These are phyloP conservation scores for Proctacanthus coquilletti DNA, from an alignment of 1,140 invertebrate species.

Conservation along the genomic window DNA sequence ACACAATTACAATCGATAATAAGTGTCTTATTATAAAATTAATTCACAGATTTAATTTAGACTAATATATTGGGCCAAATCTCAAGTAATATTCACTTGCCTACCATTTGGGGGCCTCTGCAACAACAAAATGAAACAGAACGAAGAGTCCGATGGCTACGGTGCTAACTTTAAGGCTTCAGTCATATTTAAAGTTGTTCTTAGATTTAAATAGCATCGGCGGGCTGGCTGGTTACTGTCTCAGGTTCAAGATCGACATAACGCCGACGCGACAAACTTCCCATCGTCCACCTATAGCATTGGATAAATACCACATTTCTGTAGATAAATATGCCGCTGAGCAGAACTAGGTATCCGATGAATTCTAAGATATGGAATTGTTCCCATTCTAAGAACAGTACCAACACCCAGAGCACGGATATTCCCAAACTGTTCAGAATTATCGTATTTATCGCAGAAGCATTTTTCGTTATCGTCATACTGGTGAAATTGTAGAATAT, in stretches of 20 bases:
- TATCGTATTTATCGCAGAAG: constrained; percentile 83
- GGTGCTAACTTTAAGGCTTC: too few relatives aligned
- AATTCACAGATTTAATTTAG: too few relatives aligned
- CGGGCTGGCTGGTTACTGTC: constrained; percentile 17
- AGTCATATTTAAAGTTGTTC: too few relatives aligned
- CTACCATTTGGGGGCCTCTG: too few relatives aligned
- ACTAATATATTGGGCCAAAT: too few relatives aligned
- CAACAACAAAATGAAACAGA: too few relatives aligned
- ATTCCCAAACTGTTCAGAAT: constrained; percentile 82
- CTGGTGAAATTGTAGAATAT: constrained; percentile 96
- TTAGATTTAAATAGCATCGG: constrained; percentile 17
- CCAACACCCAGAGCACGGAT: constrained; percentile 75
- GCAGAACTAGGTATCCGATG: constrained; percentile 53
- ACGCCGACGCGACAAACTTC: constrained; percentile 14
- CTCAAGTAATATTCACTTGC: too few relatives aligned
- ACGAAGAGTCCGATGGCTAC: too few relatives aligned
- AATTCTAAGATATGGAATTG: constrained; percentile 64
- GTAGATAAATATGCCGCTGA: constrained; percentile 63
- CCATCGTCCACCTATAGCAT: constrained; percentile 15
- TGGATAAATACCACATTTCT: constrained; percentile 46
- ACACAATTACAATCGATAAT: too few relatives aligned
- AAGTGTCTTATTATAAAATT: too few relatives aligned
- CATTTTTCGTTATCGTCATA: constrained; percentile 88
- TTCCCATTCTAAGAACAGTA: constrained; percentile 60
- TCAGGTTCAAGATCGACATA: constrained; percentile 14